Evolutionary conservation across 2,888 invertebrate species (phyloP).

Genomic region (Dryadula phaetusa): DNA sequence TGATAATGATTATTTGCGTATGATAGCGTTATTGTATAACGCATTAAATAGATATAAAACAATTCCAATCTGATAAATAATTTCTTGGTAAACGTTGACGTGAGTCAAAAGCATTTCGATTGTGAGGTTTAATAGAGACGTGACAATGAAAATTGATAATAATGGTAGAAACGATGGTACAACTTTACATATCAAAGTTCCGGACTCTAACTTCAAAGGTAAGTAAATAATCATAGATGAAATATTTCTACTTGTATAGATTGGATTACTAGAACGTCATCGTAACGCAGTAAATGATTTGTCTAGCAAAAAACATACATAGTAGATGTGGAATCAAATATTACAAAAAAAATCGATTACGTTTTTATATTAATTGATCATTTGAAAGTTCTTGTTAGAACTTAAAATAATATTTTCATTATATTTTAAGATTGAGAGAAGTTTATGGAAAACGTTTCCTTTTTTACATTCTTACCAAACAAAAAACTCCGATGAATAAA

Average conservation of each 20-base stretch:
- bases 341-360: not conserved
- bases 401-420: too few relatives aligned
- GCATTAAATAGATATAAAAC: conserved; percentile 11
- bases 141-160: conserved; percentile 26
- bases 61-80: conserved; percentile 10
- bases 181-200: conserved; percentile 27
- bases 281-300: not conserved
- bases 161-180: conserved; percentile 15
- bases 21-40: conserved; percentile 20
- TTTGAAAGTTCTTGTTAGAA: too few relatives aligned
- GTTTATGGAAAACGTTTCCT: too few relatives aligned
- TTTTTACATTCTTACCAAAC: too few relatives aligned
- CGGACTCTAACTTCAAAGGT: conserved; percentile 36
- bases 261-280: not conserved
- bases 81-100: not conserved
- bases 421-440: too few relatives aligned
- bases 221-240: not conserved
- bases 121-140: not conserved
- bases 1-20: conserved; percentile 26
- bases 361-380: not conserved
- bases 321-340: not conserved
- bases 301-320: not conserved
- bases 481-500: too few relatives aligned
- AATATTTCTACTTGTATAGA: not conserved
- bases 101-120: not conserved